phyloP scores from a whole-genome alignment of 2,888 invertebrate species.

The Ceramica pisi region DNA sequence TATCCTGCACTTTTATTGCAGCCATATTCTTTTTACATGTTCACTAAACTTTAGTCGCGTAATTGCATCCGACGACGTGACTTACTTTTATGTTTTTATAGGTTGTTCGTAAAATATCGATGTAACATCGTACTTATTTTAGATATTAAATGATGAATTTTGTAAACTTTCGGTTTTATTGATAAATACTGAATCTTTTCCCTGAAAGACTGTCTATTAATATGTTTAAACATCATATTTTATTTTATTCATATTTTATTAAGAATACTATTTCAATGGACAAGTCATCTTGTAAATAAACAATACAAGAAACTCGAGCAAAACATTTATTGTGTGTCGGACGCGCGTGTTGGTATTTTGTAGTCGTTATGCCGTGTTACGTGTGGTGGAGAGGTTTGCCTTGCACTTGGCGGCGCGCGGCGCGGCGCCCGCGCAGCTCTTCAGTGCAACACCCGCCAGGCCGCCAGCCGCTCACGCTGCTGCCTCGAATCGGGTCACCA shows the following conservation, averaged over 20 bases:
- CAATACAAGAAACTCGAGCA: slow-evolving; percentile 52
- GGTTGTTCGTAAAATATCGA: slow-evolving; percentile 25
- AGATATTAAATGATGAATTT: slow-evolving; percentile 5
- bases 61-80: slow-evolving; percentile 56
- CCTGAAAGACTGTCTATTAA: too few relatives aligned
- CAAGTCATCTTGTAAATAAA: slow-evolving; percentile 17
- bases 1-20: slow-evolving; percentile 52
- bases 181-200: not conserved
- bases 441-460: slow-evolving; percentile 82
- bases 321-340: slow-evolving; percentile 49
- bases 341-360: slow-evolving; percentile 64
- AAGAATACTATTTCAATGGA: not conserved
- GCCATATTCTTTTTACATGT: slow-evolving; percentile 51
- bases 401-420: slow-evolving; percentile 79
- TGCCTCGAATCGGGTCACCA: slow-evolving; percentile 72
- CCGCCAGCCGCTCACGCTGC: slow-evolving; percentile 58
- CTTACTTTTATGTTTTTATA: slow-evolving; percentile 48
- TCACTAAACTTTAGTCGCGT: slow-evolving; percentile 54
- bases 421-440: slow-evolving; percentile 70
- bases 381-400: slow-evolving; percentile 77
- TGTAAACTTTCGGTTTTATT: not conserved
- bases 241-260: too few relatives aligned
- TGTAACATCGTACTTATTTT: slow-evolving; percentile 26
- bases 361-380: slow-evolving; percentile 81
- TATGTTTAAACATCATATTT: not conserved